Conservation (phyloP, 2,888 invertebrate species). For the Periphyllus acericola region DNA sequence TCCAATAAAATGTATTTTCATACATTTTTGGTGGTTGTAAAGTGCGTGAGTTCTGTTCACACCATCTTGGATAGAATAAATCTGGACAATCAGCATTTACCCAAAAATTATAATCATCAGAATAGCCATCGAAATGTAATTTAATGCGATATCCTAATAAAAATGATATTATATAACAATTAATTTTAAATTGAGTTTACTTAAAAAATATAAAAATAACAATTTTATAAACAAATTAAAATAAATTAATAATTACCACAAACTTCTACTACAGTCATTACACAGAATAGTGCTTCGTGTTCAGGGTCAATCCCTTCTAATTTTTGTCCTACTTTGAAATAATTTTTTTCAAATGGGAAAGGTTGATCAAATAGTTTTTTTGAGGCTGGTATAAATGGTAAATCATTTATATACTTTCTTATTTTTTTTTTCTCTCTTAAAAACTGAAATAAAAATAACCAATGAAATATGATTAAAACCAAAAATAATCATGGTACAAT, state of each 20-base stretch:
- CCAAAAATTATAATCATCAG: slow-evolving; percentile 92
- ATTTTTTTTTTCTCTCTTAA: background rate
- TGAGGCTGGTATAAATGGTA: slow-evolving; percentile 32
- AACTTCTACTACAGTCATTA: slow-evolving; percentile 84
- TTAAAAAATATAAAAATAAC: background rate
- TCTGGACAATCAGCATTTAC: slow-evolving; percentile 90
- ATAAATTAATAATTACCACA: slow-evolving; percentile 66
- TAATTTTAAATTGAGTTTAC: background rate
- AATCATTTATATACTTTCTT: slow-evolving; percentile 2
- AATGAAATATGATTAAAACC: background rate
- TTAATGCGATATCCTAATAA: slow-evolving; percentile 82
- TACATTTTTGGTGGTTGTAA: slow-evolving; percentile 83
- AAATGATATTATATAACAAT: background rate
- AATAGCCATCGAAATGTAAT: slow-evolving; percentile 91
- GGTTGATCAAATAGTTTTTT: slow-evolving; percentile 52
- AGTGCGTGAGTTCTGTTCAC: slow-evolving; percentile 82
- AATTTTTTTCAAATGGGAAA: slow-evolving; percentile 69
- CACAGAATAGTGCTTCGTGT: slow-evolving; percentile 89
- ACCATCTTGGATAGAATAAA: slow-evolving; percentile 94
- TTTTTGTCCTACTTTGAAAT: slow-evolving; percentile 86
- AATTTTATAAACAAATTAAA: background rate
- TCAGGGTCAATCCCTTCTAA: slow-evolving; percentile 94
- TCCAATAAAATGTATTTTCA: slow-evolving; percentile 64
- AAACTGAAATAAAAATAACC: slow-evolving; percentile 39
- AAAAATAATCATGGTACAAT: background rate